Evolutionary conservation across 2,888 invertebrate genomes (phyloP).

Genomic region (Caenorhabditis sulstoni): DNA sequence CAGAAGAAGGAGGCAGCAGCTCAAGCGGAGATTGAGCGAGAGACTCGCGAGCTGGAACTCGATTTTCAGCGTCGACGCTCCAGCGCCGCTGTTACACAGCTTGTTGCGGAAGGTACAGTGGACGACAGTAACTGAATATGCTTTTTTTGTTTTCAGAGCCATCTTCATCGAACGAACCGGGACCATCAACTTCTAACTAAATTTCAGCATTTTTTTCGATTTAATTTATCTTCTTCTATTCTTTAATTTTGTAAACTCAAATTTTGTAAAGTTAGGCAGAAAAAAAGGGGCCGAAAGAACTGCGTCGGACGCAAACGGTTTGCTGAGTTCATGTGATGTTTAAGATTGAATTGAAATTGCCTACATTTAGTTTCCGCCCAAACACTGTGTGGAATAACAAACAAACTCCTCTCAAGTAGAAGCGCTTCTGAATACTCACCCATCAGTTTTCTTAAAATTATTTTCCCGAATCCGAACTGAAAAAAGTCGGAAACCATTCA

Average conservation of each 20-base stretch:
- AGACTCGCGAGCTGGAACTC: constrained; percentile 33
- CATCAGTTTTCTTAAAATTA: no score
- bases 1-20: constrained; percentile 16
- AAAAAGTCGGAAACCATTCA: no score
- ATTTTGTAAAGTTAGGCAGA: constrained; percentile 41
- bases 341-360: background rate
- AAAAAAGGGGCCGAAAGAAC: constrained; percentile 22
- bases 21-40: constrained; percentile 36
- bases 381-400: no score
- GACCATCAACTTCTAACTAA: background rate
- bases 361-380: no score
- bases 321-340: constrained; percentile 43
- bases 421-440: no score
- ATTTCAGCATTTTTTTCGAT: background rate
- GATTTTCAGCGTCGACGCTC: constrained; percentile 48
- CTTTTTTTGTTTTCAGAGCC: background rate
- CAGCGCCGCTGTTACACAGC: constrained; percentile 19
- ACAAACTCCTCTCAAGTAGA: no score
- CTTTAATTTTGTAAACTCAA: constrained; percentile 27
- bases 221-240: constrained; percentile 30
- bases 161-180: background rate
- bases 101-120: constrained; percentile 7
- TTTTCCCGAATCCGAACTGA: no score
- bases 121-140: no score
- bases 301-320: constrained; percentile 51